phyloP scores from a whole-genome alignment of 2,888 invertebrate species.

The Coremacera marginata region DNA sequence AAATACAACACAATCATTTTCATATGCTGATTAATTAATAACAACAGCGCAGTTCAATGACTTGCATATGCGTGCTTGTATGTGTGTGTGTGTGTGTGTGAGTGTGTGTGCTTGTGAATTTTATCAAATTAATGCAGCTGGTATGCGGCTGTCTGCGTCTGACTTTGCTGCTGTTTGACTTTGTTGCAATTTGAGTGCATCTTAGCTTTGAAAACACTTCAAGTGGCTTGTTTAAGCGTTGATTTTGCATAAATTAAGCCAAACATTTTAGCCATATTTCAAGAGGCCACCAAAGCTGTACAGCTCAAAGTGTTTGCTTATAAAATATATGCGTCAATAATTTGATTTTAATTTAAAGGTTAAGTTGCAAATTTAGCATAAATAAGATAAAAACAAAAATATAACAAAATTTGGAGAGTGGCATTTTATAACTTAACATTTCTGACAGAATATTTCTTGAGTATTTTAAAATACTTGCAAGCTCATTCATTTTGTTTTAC shows the following conservation, averaged over 20 bases:
- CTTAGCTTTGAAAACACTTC: background rate
- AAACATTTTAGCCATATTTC: background rate
- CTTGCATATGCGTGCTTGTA: background rate
- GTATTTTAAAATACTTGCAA: no score
- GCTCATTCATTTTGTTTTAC: background rate
- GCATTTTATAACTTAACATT: background rate
- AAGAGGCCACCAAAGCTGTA: slow-evolving; percentile 4
- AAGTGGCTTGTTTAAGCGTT: background rate
- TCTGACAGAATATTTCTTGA: background rate
- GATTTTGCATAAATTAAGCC: slow-evolving; percentile 14
- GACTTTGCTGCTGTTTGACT: background rate
- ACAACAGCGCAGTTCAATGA: slow-evolving; percentile 16
- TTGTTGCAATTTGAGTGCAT: slow-evolving; percentile 15
- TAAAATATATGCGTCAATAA: no score
- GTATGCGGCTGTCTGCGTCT: background rate
- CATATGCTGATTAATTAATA: slow-evolving; percentile 9
- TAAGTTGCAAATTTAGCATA: background rate
- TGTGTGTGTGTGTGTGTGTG: background rate
- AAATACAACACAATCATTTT: background rate
- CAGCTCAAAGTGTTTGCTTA: no score
- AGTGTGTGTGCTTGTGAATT: background rate
- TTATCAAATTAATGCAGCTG: no score
- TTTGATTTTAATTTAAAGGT: no score
- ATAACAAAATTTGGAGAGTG: background rate
- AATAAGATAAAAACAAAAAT: background rate